phyloP scores from a whole-genome alignment of 1,140 invertebrate species.

The Olivierus martensii region DNA sequence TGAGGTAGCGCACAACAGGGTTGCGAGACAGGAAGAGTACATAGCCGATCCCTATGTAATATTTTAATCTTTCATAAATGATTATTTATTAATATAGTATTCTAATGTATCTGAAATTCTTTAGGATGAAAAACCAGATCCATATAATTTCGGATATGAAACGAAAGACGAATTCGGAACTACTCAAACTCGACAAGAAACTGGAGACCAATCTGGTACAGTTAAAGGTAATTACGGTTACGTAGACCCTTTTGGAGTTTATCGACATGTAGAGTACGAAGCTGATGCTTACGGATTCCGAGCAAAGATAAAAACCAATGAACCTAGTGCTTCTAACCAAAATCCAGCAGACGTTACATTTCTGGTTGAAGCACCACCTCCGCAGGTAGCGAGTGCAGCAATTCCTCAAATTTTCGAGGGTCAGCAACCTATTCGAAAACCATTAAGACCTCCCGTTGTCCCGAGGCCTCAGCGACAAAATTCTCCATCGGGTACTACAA shows the following conservation, averaged over 20 bases:
- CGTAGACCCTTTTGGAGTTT: slow-evolving; percentile 18
- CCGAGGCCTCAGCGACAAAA: too few relatives aligned
- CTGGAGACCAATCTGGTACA: slow-evolving; percentile 5
- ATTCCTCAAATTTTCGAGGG: too few relatives aligned
- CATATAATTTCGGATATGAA: slow-evolving; percentile 17
- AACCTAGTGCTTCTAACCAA: slow-evolving; percentile 2
- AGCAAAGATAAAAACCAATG: slow-evolving; percentile 13
- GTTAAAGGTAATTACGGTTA: slow-evolving; percentile 20
- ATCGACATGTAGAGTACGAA: slow-evolving; percentile 23
- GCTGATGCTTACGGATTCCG: slow-evolving; percentile 24
- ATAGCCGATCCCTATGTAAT: too few relatives aligned
- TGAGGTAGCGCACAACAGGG: too few relatives aligned
- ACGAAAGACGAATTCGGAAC: slow-evolving; percentile 13
- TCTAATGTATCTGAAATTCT: background rate
- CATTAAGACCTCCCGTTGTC: too few relatives aligned
- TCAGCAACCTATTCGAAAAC: too few relatives aligned
- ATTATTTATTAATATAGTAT: too few relatives aligned
- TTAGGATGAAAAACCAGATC: slow-evolving; percentile 1
- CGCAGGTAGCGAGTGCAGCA: background rate
- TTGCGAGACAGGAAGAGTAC: too few relatives aligned
- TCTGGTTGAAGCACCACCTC: slow-evolving; percentile 4
- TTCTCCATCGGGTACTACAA: too few relatives aligned
- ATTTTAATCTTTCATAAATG: too few relatives aligned
- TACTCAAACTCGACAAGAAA: slow-evolving; percentile 8
- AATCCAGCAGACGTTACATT: slow-evolving; percentile 1